phyloP scores from a whole-genome alignment of 2,888 invertebrate genomes.

The Prosapia bicincta region DNA sequence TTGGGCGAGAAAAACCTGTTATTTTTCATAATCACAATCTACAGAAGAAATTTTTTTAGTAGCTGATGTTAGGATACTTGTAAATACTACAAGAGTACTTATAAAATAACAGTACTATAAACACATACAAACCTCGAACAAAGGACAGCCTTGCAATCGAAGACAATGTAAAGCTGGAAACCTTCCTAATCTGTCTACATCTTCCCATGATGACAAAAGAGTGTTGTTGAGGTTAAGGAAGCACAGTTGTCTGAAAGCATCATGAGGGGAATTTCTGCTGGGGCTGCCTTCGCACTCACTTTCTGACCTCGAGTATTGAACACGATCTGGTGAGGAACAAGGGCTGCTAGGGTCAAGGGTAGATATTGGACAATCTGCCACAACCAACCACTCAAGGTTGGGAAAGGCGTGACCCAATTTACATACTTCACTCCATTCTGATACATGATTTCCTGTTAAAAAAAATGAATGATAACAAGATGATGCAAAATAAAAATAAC shows the following conservation, averaged over 20 bases:
- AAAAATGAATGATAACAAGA: no score
- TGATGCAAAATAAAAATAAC: not conserved
- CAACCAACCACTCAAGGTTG: slow-evolving; percentile 74
- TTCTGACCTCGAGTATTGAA: slow-evolving; percentile 45
- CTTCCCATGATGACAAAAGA: slow-evolving; percentile 79
- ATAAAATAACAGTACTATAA: not conserved
- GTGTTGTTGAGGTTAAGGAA: slow-evolving; percentile 85
- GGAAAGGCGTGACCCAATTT: slow-evolving; percentile 85
- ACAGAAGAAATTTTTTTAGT: no score
- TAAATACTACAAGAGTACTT: no score
- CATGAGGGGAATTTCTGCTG: slow-evolving; percentile 54
- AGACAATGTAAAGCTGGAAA: slow-evolving; percentile 82
- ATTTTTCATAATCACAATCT: no score
- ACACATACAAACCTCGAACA: slow-evolving; percentile 50
- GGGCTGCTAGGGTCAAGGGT: slow-evolving; percentile 48
- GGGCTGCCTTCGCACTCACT: slow-evolving; percentile 56
- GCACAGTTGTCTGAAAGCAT: slow-evolving; percentile 62
- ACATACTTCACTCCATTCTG: slow-evolving; percentile 77
- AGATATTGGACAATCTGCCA: slow-evolving; percentile 79
- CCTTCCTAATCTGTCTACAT: slow-evolving; percentile 78
- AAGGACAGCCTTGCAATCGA: slow-evolving; percentile 70
- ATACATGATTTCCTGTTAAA: slow-evolving; percentile 82
- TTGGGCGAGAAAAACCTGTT: no score
- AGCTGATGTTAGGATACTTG: no score
- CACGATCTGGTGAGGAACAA: slow-evolving; percentile 16